Base-by-base conservation (phyloP, 2,888 invertebrate species). In the Sepiola atlantica region DNA sequence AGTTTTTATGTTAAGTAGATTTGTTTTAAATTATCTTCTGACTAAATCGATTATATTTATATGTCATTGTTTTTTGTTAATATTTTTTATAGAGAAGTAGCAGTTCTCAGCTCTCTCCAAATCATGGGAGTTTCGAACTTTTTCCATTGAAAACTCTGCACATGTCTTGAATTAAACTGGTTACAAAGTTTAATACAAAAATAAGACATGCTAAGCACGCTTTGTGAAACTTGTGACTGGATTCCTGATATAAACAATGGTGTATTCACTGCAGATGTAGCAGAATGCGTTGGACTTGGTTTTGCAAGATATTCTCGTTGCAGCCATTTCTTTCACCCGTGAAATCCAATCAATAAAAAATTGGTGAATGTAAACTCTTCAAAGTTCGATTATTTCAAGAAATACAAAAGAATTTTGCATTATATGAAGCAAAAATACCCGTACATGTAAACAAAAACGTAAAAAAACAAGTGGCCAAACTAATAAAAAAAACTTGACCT, bases 371-470 rank as follows among this genome's bases (percentile, higher is more conserved):
- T n/a, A n/a, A n/a, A n/a, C n/a, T n/a, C n/a, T n/a, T n/a, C n/a
- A n/a, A n/a, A n/a, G n/a, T n/a, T n/a, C n/a, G n/a, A n/a, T 77
- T 77, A 77, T 77, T 77, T 77, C 77, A 77, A 77, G 77, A 77
- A 20, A 77, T 77, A 77, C 20, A 77, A 1, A 77, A 77, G 77
- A 77, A 77, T 77, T 77, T 77, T 77, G 77, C 77, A 77, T 77
- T 28, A 77, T 1, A 3, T 1, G 28, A 77, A 77, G 77, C 3
- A 77, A 77, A 77, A 77, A 2, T 77, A 77, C 77, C 77, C 77
- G 77, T 77, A 77, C 77, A 77, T 77, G 77, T 77, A 77, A 77
- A 77, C 77, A 77, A 3, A 77, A 77, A 77, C 77, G 77, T 77
- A 77, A 77, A 77, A 77, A 77, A 77, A 2, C 3, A 77, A 28